Evolutionary conservation across 2,113 vertebrate genomes (phyloP), one percentile per base, ranked within the genome.

Genomic region (Capra hircus): DNA sequence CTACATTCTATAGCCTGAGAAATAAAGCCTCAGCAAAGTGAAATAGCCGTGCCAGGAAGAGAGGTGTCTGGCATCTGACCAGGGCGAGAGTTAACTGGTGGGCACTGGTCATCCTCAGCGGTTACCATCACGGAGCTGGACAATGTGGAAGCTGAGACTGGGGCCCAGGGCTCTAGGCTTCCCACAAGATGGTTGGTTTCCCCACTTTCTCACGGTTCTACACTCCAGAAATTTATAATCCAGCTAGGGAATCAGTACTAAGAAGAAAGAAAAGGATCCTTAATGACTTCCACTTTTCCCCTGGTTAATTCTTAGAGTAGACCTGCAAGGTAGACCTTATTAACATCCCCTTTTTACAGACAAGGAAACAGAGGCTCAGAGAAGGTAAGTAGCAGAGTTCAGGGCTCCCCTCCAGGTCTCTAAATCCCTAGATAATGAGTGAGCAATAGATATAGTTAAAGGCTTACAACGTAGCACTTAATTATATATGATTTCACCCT

Each of bases 361-460:
- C 3, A 4, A 82, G 27, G 36, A 90, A 77, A 95, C 91, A 27
- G 83, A 97, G 96, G 60, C 78, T 90, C 89, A 60, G 53, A 21
- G 43, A 60, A 85, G 53, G n/a, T 52, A 17, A 50, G 89, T 19
- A 43, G 14, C 21, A 45, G 77, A 64, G 84, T 50, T 88, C 67
- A 59, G 53, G 60, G 33, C 25, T 83, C 53, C 88, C 23, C 36
- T 25, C 2, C 21, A 36, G 9, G 55, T 60, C 55, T 91, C 92
- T 64, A 64, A 78, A 87, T 97, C 25, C 81, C 92, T 83, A 62
- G 71, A 62, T 97, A 91, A 90, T 82, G 71, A 64, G 52, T 67
- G 86, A 94, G 92, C 94, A 89, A 48, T 45, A 10, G 74, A 28
- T 60, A 48, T 23, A 64, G 90, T 97, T 95, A 91, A 84, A 53